Evolutionary conservation across 2,113 vertebrate species (phyloP).

Genomic region (Chrysochloris asiatica): DNA sequence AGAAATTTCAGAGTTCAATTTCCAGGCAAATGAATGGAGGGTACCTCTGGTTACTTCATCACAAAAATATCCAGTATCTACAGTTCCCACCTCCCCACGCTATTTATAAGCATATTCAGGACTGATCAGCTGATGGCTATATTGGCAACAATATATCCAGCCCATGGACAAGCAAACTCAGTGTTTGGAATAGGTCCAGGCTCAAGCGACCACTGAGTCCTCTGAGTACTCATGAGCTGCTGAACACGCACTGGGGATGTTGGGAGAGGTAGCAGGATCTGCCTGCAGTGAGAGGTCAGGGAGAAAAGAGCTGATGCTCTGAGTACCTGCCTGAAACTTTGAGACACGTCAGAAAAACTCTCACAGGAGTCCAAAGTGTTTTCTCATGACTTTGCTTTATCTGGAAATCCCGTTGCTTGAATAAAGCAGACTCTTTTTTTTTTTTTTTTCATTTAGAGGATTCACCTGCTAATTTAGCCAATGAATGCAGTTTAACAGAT

Average conservation of each 20-base stretch:
- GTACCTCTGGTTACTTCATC: neutral
- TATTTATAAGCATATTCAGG: neutral
- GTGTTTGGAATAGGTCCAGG: neutral
- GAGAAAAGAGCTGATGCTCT: constrained; percentile 8
- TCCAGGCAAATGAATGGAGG: neutral
- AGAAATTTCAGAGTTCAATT: neutral
- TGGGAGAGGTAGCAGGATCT: neutral
- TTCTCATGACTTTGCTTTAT: neutral
- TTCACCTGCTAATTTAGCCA: neutral
- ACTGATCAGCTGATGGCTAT: neutral
- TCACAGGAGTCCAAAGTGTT: neutral
- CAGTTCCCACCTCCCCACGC: neutral
- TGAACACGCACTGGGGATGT: neutral
- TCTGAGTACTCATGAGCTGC: neutral
- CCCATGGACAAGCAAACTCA: neutral
- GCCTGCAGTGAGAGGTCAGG: neutral
- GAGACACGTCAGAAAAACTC: neutral
- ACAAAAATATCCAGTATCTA: neutral
- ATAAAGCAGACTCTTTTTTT: neutral
- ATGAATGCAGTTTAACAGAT: neutral
- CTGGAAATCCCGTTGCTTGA: constrained; percentile 35
- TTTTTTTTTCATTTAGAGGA: neutral
- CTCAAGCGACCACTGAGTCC: neutral
- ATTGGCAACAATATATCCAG: neutral
- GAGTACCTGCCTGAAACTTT: constrained; percentile 50